Percentiles rank a stretch among this genome's conserved stretches.
These are phyloP conservation scores for Macrobrachium nipponense DNA, from an alignment of 1,140 invertebrate species.

Conservation along the genomic window DNA sequence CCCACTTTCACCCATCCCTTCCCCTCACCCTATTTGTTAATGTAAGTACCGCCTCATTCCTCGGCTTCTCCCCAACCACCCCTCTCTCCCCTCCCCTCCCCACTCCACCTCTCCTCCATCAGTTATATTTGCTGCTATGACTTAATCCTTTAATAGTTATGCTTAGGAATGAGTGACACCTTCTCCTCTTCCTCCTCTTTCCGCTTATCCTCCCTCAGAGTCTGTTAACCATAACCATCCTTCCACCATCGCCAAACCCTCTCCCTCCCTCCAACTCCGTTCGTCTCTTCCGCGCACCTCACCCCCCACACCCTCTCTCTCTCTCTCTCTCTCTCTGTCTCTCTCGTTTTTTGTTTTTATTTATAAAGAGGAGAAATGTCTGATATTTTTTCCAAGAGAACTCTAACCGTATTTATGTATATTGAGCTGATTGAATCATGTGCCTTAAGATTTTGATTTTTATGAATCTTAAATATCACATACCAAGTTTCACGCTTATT, in stretches of 20 bases:
- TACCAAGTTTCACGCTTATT: too few species aligned
- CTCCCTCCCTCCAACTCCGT: background rate
- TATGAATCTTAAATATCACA: background rate
- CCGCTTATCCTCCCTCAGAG: background rate
- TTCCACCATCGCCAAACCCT: too few species aligned
- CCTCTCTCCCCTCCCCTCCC: too few species aligned
- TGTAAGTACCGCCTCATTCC: background rate
- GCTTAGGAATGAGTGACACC: too few species aligned
- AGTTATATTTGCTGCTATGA: background rate
- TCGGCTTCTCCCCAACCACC: background rate
- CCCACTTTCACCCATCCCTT: background rate
- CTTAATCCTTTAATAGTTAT: background rate
- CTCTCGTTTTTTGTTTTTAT: background rate
- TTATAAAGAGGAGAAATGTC: background rate
- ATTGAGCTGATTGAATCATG: too few species aligned
- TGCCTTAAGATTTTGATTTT: background rate
- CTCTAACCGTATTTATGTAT: too few species aligned
- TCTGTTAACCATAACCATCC: background rate
- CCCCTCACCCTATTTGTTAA: background rate
- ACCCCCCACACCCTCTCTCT: background rate
- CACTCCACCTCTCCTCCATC: background rate
- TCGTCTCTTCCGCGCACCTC: background rate
- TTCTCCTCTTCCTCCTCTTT: background rate
- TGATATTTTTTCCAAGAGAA: too few species aligned
- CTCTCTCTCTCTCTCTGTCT: constrained; percentile 2